Conservation (phyloP, 2,797 vertebrate species). For the Bovichtus variegatus region DNA sequence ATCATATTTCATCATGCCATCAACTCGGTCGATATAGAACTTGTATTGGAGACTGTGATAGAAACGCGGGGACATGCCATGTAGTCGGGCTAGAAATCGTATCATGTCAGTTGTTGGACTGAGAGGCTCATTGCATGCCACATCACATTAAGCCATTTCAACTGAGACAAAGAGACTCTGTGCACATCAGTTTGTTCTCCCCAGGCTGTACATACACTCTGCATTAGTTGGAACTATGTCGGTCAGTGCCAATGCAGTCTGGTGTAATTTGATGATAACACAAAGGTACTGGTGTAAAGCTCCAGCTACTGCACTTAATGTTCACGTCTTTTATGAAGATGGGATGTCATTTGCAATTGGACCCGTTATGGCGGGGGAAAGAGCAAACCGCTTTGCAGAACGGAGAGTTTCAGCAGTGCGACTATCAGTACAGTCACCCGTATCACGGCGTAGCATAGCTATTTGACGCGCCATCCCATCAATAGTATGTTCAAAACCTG, state of each 20-base stretch:
- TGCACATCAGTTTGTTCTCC: constrained; percentile 53
- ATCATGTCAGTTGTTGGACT: constrained; percentile 10
- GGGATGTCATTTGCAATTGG: background rate
- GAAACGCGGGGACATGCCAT: constrained; percentile 1
- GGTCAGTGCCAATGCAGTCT: constrained; percentile 17
- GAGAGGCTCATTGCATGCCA: constrained; percentile 53
- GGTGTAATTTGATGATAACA: background rate
- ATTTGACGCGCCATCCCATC: background rate
- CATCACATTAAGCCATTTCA: constrained; percentile 54
- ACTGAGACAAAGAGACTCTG: background rate
- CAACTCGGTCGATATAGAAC: background rate
- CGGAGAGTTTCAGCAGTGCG: background rate
- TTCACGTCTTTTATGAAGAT: background rate
- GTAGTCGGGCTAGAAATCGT: constrained; percentile 1
- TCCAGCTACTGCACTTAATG: background rate
- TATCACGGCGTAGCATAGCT: too few relatives aligned
- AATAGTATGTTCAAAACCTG: background rate
- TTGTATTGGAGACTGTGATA: background rate
- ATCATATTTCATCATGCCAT: background rate
- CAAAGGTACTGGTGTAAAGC: background rate
- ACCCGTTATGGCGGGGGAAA: background rate
- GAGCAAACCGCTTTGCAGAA: background rate
- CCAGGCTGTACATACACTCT: constrained; percentile 35
- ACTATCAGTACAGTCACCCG: background rate
- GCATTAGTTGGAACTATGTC: constrained; percentile 21